Conservation (phyloP, 2,888 invertebrate species). For the Stratiomys singularior region DNA sequence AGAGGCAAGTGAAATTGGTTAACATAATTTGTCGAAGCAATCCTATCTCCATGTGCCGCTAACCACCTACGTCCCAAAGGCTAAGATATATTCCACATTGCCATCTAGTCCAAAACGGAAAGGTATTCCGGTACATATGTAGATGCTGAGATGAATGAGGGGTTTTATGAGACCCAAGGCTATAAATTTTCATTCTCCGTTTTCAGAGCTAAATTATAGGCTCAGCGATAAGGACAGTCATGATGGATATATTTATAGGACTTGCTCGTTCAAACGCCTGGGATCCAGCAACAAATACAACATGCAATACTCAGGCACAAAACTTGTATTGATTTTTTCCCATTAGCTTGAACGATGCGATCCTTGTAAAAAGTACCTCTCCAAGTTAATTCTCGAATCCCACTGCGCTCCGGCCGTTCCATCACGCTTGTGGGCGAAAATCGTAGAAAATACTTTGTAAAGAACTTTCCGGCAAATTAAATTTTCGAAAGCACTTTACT, state of each 20-base stretch:
- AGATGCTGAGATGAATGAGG: constrained; percentile 29
- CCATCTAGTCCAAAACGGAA: background rate
- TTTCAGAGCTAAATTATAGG: constrained; percentile 49
- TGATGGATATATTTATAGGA: constrained; percentile 44
- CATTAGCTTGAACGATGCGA: background rate
- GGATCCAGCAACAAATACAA: background rate
- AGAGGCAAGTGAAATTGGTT: no score
- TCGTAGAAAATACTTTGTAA: background rate
- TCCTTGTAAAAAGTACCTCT: no score
- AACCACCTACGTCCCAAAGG: no score
- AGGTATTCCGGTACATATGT: background rate
- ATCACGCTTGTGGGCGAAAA: background rate
- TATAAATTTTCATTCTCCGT: constrained; percentile 48
- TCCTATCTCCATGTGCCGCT: no score
- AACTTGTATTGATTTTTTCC: constrained; percentile 31
- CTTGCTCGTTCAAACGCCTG: background rate
- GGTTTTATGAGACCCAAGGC: constrained; percentile 44
- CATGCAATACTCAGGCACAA: background rate
- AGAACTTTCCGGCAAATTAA: constrained; percentile 41
- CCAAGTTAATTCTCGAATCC: no score
- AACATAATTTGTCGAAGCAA: no score
- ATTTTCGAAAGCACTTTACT: constrained; percentile 32
- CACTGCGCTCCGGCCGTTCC: background rate
- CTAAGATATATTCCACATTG: background rate
- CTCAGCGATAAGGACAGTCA: constrained; percentile 46